phyloP scores from a whole-genome alignment of 2,888 invertebrate species.

The Drosophila peninsularis region DNA sequence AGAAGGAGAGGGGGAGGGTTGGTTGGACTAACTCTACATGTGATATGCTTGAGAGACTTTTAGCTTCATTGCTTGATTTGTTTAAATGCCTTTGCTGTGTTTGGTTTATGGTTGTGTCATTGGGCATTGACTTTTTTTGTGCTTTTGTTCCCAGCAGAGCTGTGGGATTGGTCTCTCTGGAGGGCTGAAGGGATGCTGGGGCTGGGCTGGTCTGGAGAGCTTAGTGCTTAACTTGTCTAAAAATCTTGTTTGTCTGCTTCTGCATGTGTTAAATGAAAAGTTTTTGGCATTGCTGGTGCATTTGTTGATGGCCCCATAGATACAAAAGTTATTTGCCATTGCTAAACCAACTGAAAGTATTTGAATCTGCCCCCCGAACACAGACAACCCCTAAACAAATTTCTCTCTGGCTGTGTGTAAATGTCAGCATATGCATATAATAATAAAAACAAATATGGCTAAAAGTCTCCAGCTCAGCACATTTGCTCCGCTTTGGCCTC shows the following conservation, averaged over 20 bases:
- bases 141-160: slow-evolving; percentile 13
- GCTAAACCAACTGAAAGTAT: slow-evolving; percentile 60
- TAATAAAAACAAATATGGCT: slow-evolving; percentile 77
- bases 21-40: slow-evolving; percentile 35
- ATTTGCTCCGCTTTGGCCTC: slow-evolving; percentile 43
- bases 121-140: slow-evolving; percentile 44
- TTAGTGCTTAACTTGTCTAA: slow-evolving; percentile 64
- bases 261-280: slow-evolving; percentile 71
- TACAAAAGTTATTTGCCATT: slow-evolving; percentile 75
- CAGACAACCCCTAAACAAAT: slow-evolving; percentile 27
- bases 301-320: slow-evolving; percentile 75
- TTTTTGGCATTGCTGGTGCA: slow-evolving; percentile 68
- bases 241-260: slow-evolving; percentile 70
- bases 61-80: slow-evolving; percentile 80
- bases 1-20: neutral
- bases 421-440: slow-evolving; percentile 79
- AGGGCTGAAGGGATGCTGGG: slow-evolving; percentile 43
- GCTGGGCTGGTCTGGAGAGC: too few relatives aligned
- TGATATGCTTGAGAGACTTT: slow-evolving; percentile 75
- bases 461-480: slow-evolving; percentile 71
- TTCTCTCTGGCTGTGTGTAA: slow-evolving; percentile 42
- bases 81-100: slow-evolving; percentile 79
- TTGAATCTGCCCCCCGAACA: slow-evolving; percentile 14
- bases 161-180: slow-evolving; percentile 12
- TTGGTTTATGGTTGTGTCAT: slow-evolving; percentile 76